Base-by-base conservation (phyloP, 2,797 vertebrate species). In the Galaxias olidus region DNA sequence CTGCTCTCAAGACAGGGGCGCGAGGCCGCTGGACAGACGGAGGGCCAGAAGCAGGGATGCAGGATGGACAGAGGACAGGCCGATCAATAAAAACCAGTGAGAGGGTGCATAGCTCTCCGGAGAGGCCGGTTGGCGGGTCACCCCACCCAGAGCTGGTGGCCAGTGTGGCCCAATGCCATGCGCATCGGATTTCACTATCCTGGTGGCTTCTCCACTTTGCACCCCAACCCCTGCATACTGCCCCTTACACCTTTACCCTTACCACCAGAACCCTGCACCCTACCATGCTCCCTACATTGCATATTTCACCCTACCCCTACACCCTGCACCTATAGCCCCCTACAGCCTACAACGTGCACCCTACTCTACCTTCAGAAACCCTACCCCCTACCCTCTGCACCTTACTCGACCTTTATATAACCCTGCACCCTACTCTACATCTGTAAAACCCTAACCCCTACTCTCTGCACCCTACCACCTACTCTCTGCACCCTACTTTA, bases 1-100 rank as follows among this genome's bases (percentile, higher is more conserved):
- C 80, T 95, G 95, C 96, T 96, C 96, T 97, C 96, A 95, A 94
- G 71, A 76, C 71, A 47, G 77, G 73, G 72, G 63, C 61, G 12
- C 73, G 54, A 56, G 73, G 63, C 54, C 72, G 1, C 15, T 55
- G 17, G 57, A 64, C 55, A 47, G 49, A 11, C 17, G 10, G 8
- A 41, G 14, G 51, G 11, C 9, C 43, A 59, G 20, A 49, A 6
- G 57, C 3, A 43, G 30, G 30, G 17, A 20, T 6, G 20, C 46
- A 12, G 13, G 18, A 19, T 14, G 40, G 7, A 8, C 12, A 2
- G 52, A 55, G 1, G 52, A 41, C n/a, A n/a, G 42, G 6, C 30
- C 3, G 30, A 30, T 30, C 30, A 2, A 30, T 30, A 30, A 6
- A 30, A n/a, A n/a, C n/a, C n/a, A n/a, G n/a, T n/a, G 30, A 30